Base-by-base conservation (phyloP, 53 echinoderm and acorn worm genomes). In the Patiria pectinifera region DNA sequence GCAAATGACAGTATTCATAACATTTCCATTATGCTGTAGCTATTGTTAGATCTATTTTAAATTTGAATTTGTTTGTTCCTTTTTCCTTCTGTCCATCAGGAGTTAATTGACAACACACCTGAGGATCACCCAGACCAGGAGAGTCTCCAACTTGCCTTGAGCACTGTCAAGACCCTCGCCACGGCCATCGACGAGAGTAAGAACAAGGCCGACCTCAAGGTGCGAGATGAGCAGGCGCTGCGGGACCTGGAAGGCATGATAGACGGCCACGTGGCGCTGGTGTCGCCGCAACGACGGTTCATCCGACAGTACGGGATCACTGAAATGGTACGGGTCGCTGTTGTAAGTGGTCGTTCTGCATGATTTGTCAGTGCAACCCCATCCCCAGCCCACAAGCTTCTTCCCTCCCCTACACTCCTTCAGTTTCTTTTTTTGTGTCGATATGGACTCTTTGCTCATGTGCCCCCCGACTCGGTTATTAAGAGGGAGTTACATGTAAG, bases 181-280 rank as follows among this genome's bases (percentile, higher is more conserved):
- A 95, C 93, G 45, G 96, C 99, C 80, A 97, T 99, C 58, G 95
- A 99, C 70, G 99, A 96, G 91, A 98, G 96, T 87, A 98, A 98
- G 94, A 98, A 96, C 79, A 91, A 93, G 43, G 94, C 99, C 3
- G 97, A 99, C 87, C 87, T 91, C 21, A 97, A 97, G 66, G 91
- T 96, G 91, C 93, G 93, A 75, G 97, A 99, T 87, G 94, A 95
- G 84, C 97, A 97, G 82, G 94, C 94, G 19, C 86, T 99, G 62
- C 92, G 93, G 58, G 97, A 95, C 70, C 94, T 99, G 45, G 99
- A 97, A 35, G 94, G 96, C 44, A 93, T 99, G 89, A 97, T 99
- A 35, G 99, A 99, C 79, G 99, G 99, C 69, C 94, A 96, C 58
- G 96, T 97, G 45, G 99, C 93, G 83, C 93, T 99, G 86, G 96